These are phyloP conservation scores for Pandion haliaetus DNA, from an alignment of 2,113 vertebrate species.

Conservation along the genomic window DNA sequence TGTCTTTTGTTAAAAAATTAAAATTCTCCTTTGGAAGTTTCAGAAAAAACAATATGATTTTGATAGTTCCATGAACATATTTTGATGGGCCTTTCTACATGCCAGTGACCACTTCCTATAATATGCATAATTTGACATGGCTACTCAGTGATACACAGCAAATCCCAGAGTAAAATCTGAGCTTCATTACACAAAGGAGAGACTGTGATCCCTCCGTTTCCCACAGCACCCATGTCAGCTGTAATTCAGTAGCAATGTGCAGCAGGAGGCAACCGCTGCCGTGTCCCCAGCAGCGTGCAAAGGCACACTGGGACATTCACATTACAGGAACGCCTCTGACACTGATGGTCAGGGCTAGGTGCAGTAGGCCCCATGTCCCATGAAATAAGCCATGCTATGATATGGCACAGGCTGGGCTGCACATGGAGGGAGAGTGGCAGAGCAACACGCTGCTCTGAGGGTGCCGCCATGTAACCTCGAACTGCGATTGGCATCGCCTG, in stretches of 20 bases:
- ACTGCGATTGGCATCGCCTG: rapidly evolving
- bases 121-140: not conserved
- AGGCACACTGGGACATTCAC: not conserved
- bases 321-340: rapidly evolving
- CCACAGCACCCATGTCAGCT: not conserved
- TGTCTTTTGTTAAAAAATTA: not conserved
- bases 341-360: too few species aligned
- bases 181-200: not conserved
- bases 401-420: rapidly evolving
- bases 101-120: not conserved
- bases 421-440: not conserved
- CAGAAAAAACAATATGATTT: not conserved
- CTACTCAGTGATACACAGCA: not conserved
- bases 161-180: not conserved
- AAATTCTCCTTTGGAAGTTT: not conserved
- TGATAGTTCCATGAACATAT: not conserved
- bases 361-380: not conserved
- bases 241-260: rapidly evolving
- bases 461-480: not conserved
- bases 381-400: not conserved
- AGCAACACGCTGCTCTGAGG: rapidly evolving
- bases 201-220: not conserved
- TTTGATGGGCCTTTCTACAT: not conserved
- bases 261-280: not conserved
- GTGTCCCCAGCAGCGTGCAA: not conserved